phyloP scores from a whole-genome alignment of 2,113 vertebrate species.

The Agapornis roseicollis region DNA sequence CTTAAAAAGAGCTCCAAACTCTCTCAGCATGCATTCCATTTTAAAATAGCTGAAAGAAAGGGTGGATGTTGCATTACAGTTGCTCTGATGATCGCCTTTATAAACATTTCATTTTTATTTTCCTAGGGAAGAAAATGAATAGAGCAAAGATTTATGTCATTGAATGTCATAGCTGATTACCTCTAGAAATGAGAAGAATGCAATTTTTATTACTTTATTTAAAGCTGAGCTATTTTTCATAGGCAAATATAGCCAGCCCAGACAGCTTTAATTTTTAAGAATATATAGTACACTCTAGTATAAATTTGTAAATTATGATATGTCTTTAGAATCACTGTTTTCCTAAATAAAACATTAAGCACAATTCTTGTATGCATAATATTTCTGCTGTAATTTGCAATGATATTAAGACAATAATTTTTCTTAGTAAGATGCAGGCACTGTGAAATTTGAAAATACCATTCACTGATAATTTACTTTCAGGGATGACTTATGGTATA shows the following conservation, averaged over 20 bases:
- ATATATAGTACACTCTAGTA: conserved; percentile 8
- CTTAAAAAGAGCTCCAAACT: neutral
- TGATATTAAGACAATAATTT: conserved; percentile 31
- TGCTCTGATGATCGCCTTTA: conserved; percentile 46
- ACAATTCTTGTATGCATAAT: neutral
- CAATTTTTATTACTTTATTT: conserved; percentile 76
- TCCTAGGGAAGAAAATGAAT: conserved; percentile 60
- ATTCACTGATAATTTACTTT: conserved; percentile 9
- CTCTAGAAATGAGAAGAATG: conserved; percentile 71
- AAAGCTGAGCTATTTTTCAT: conserved; percentile 73
- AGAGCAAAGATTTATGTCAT: conserved; percentile 72
- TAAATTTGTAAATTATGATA: conserved; percentile 59
- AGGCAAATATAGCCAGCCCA: conserved; percentile 42
- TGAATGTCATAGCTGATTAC: conserved; percentile 76
- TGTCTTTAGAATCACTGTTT: conserved; percentile 55
- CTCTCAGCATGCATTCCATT: neutral
- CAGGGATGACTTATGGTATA: neutral
- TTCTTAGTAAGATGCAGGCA: conserved; percentile 3
- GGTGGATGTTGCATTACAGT: neutral
- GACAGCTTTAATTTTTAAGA: conserved; percentile 74
- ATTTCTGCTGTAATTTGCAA: conserved; percentile 48
- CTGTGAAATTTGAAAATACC: conserved; percentile 12
- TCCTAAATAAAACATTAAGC: conserved; percentile 48
- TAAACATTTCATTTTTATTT: conserved; percentile 67
- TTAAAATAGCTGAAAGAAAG: conserved; percentile 6